Base-by-base conservation (phyloP, 2,888 invertebrate species). In the Andrena flavipes region DNA sequence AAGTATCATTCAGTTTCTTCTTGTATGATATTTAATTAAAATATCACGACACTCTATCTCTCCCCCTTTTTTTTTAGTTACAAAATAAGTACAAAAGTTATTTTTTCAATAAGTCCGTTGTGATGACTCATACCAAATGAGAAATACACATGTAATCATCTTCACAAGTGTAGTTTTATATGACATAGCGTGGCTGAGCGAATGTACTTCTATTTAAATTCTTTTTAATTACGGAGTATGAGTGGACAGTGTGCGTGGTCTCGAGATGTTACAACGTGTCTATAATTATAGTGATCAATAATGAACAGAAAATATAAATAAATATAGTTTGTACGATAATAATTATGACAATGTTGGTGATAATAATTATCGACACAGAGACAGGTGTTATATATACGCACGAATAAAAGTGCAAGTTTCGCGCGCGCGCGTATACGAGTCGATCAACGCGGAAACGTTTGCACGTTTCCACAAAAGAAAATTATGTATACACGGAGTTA, bases 41-140 rank as follows among this genome's bases (percentile, higher is more conserved):
- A 63, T 73, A 60, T 77, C 65, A 70, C 16, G 33, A 70, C 76
- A 10, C 10, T 56, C 42, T 56, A 10, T 56, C 23, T 54, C n/a
- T 51, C 20, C 20, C 84, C 1, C 20, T 84, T 71, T 76, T 76
- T 82, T 76, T 88, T 90, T 89, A 88, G 84, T 91, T 90, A 89
- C 80, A 82, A 56, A 87, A 90, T 90, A 91, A 92, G 91, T 92
- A 92, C 92, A 92, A 91, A 92, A 90, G 81, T 89, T 91, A 91
- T 90, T 91, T 91, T 90, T 88, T 89, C 91, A 90, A 90, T 91
- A 90, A 90, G 86, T 90, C 87, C 84, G 87, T 91, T 91, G 91
- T 90, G 91, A 92, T 91, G 90, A 91, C 87, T 90, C 84, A 88
- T 91, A 92, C 91, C 91, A 92, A 92, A 92, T 90, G 91, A 90